Conservation (phyloP, 2,113 vertebrate genomes). For the Apodemus sylvaticus region DNA sequence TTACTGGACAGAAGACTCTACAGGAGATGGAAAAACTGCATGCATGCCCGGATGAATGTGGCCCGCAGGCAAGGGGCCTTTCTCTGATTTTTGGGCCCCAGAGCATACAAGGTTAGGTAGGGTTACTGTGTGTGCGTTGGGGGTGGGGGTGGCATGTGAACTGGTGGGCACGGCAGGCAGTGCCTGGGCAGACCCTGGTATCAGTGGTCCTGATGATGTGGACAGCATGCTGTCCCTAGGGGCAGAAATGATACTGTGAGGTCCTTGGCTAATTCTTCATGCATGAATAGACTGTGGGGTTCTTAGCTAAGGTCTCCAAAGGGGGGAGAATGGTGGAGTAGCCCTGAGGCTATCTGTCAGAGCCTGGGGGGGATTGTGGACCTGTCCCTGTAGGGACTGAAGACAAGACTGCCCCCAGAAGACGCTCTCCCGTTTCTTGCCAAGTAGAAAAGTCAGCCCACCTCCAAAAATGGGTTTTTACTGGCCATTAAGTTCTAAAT, state of each 20-base stretch:
- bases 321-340: background rate
- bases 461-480: background rate
- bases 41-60: background rate
- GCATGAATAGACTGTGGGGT: background rate
- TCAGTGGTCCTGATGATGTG: background rate
- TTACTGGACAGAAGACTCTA: background rate
- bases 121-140: background rate
- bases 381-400: background rate
- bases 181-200: background rate
- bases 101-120: background rate
- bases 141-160: background rate
- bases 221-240: background rate
- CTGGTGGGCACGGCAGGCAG: accelerated
- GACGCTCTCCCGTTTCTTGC: background rate
- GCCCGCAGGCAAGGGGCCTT: background rate
- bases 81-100: background rate
- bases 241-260: no score
- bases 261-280: background rate
- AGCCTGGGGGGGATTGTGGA: background rate
- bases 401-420: background rate
- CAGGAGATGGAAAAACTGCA: accelerated
- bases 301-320: no score
- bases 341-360: background rate
- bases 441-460: background rate
- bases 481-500: background rate